These are phyloP conservation scores for Hirudinaria manillensis DNA, from an alignment of 2,888 invertebrate genomes.

Conservation along the genomic window DNA sequence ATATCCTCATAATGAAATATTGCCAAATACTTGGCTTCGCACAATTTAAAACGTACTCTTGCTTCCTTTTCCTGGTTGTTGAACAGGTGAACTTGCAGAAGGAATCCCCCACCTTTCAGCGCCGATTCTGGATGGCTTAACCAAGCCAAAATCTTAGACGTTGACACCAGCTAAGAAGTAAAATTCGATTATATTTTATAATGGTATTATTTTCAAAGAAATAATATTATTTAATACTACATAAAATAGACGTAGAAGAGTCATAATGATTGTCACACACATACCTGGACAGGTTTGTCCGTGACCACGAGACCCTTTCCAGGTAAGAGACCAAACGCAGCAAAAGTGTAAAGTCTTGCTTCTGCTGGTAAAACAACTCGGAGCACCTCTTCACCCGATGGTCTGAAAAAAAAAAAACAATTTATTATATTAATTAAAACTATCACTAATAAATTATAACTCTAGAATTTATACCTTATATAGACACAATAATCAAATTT, in stretches of 20 bases:
- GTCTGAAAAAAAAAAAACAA: background rate
- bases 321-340: background rate
- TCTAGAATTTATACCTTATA: too few species aligned
- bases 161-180: background rate
- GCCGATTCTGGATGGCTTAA: background rate
- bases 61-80: constrained; percentile 1
- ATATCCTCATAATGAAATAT: too few species aligned
- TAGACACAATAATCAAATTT: too few species aligned
- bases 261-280: too few species aligned
- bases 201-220: too few species aligned
- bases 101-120: background rate
- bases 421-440: too few species aligned
- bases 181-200: background rate
- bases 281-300: background rate
- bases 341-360: background rate
- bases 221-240: too few species aligned
- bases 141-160: background rate
- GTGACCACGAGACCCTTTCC: background rate
- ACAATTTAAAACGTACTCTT: too few species aligned
- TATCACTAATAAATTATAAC: too few species aligned
- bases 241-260: too few species aligned
- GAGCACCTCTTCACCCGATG: background rate
- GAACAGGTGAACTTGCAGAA: background rate
- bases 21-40: too few species aligned
- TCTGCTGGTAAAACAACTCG: background rate